A percentile compares a stretch with the other conserved stretches of the same genome.
phyloP scores from a whole-genome alignment of 2,113 vertebrate genomes.

The Podarcis cretensis region DNA sequence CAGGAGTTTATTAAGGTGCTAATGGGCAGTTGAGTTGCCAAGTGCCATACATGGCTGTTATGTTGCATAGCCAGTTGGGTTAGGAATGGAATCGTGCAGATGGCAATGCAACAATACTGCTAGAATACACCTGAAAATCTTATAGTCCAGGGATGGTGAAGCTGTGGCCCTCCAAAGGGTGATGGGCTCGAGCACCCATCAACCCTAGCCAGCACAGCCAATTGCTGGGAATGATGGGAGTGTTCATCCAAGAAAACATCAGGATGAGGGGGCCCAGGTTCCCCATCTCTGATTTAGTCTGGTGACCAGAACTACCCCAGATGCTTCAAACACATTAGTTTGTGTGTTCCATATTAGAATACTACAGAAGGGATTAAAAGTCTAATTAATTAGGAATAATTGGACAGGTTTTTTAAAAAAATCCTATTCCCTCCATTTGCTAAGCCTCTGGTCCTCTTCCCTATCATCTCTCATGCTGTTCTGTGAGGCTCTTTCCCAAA shows the following conservation, averaged over 20 bases:
- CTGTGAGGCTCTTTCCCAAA: neutral
- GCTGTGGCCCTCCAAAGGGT: too few species aligned
- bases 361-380: neutral
- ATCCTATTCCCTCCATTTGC: neutral
- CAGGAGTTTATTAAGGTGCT: neutral
- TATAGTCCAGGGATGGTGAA: neutral
- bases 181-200: neutral
- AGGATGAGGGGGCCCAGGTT: neutral
- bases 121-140: neutral
- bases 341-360: neutral
- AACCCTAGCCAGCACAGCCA: neutral
- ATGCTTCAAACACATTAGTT: neutral
- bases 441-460: neutral
- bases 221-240: neutral
- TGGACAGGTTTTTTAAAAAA: neutral
- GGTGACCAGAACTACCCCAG: neutral
- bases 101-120: neutral
- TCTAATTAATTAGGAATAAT: slow-evolving; percentile 4
- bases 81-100: neutral
- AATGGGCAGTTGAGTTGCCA: neutral
- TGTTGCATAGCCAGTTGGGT: too few species aligned
- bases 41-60: neutral
- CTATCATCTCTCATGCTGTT: neutral
- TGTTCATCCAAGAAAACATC: neutral
- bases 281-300: neutral